Evolutionary conservation across 1,140 invertebrate species (phyloP), one percentile per base, ranked within the genome.

Genomic region (Drosophila guanche): DNA sequence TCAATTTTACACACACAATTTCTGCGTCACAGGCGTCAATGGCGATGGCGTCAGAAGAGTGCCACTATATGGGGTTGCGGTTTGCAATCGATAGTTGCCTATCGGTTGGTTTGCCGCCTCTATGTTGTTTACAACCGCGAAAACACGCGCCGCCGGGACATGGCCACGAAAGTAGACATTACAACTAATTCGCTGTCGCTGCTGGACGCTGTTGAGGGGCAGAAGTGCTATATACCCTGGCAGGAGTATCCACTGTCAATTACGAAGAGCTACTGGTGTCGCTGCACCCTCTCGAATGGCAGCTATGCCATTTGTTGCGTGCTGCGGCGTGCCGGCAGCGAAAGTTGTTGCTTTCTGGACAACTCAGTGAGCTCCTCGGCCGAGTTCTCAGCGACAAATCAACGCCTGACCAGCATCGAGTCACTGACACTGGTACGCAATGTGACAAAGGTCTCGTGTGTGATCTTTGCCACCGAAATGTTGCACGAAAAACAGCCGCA

Each of bases 341-440:
- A 76, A 40, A 76, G 62, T 27, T 89, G 84, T 73, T 76, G 77
- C 62, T 74, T 90, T 42, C 12, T 86, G 22, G 89, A 90, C 20
- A 45, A 50, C n/a, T n/a, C 46, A 10, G 89, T 90, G 2, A 46
- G 63, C 1, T 78, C 83, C 4, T 5, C 25, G 4, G n/a, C 45
- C 1, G 20, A 23, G 4, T 72, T 70, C 1, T 5, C 25, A 0
- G 27, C 33, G 4, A 41, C 20, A 27, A 71, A 72, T 45, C 42
- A 83, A 46, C 48, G 45, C 0, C 8, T 86, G 5, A 27, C 14
- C 4, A 7, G 27, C 2, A 4, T 83, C 1, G 66, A 68, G 14
- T 42, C 61, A 0, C 12, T 86, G 1, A 29, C 25, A 0, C 0
- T 29, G 2, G 22, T 12, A 0, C 1, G 5, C 0, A 5, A 22